Evolutionary conservation across 2,113 vertebrate genomes (phyloP).

Genomic region (Agapornis roseicollis): DNA sequence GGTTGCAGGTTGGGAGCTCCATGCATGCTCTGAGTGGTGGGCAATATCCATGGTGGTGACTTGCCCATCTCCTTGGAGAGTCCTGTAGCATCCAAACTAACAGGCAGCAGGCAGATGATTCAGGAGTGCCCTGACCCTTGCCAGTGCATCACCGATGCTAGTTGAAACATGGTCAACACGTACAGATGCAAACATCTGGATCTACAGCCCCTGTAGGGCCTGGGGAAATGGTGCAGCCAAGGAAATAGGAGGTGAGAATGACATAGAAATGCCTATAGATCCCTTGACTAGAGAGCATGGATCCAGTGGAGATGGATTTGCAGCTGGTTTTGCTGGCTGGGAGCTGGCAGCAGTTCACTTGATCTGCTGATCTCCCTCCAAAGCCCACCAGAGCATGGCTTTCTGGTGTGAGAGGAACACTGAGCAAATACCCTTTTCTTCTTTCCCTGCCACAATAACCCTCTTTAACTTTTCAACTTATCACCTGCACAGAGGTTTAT

Average conservation of each 20-base stretch:
- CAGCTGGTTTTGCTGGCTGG: neutral
- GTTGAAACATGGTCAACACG: rapidly evolving
- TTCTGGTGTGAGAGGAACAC: constrained; percentile 22
- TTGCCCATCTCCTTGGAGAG: neutral
- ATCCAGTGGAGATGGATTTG: neutral
- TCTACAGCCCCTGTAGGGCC: neutral
- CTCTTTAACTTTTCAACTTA: constrained; percentile 63
- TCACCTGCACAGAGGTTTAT: constrained; percentile 61
- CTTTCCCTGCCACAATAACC: constrained; percentile 34
- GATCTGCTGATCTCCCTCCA: neutral
- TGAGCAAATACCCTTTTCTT: constrained; percentile 1
- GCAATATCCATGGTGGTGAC: neutral
- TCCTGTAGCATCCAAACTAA: neutral
- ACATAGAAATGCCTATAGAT: neutral
- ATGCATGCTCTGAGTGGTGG: rapidly evolving
- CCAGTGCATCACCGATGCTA: no score
- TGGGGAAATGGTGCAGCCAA: neutral
- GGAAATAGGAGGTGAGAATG: neutral
- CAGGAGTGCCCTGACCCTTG: neutral
- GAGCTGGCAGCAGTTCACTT: neutral
- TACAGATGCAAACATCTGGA: neutral
- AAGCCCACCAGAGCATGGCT: neutral
- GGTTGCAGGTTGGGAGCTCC: neutral
- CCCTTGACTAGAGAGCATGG: neutral
- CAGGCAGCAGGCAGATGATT: neutral